Conservation (phyloP, 2,797 vertebrate species). For the Atherinosoma microstoma region DNA sequence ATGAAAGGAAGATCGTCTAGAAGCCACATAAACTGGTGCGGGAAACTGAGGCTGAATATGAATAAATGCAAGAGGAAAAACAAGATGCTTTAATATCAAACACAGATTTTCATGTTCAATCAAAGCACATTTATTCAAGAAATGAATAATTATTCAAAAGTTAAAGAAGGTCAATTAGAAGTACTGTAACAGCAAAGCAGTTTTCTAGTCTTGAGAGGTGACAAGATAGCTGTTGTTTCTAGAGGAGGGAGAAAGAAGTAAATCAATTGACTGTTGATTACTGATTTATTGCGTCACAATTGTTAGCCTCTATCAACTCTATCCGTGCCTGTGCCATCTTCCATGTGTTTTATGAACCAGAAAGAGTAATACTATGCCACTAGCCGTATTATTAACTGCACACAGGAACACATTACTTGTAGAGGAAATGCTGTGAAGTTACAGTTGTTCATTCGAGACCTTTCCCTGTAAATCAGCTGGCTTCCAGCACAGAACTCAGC, state of each 20-base stretch:
- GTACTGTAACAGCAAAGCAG: too few species aligned
- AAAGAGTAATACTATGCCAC: not conserved
- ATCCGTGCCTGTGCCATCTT: not conserved
- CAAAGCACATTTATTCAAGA: slow-evolving; percentile 6
- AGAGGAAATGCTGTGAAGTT: slow-evolving; percentile 27
- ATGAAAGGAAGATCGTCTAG: slow-evolving; percentile 44
- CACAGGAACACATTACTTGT: slow-evolving; percentile 9
- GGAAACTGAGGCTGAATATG: slow-evolving; percentile 19
- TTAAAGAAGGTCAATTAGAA: too few species aligned
- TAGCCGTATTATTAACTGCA: not conserved
- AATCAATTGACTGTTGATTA: too few species aligned
- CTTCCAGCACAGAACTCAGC: slow-evolving; percentile 36
- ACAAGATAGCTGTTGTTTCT: too few species aligned
- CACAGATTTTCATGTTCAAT: slow-evolving; percentile 7
- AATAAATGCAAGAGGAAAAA: slow-evolving; percentile 37
- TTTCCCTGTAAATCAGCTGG: slow-evolving; percentile 49
- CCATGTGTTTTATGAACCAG: not conserved
- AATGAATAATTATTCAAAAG: too few species aligned
- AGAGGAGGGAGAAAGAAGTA: too few species aligned
- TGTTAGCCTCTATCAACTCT: too few species aligned
- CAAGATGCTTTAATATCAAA: slow-evolving; percentile 16
- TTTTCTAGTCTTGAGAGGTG: too few species aligned
- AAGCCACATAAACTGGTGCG: slow-evolving; percentile 5
- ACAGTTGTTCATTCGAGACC: slow-evolving; percentile 26
- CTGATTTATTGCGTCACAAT: too few species aligned